Evolutionary conservation across 2,797 vertebrate genomes (phyloP), one percentile per base, ranked within the genome.

Genomic region (Sebastolobus alascanus): DNA sequence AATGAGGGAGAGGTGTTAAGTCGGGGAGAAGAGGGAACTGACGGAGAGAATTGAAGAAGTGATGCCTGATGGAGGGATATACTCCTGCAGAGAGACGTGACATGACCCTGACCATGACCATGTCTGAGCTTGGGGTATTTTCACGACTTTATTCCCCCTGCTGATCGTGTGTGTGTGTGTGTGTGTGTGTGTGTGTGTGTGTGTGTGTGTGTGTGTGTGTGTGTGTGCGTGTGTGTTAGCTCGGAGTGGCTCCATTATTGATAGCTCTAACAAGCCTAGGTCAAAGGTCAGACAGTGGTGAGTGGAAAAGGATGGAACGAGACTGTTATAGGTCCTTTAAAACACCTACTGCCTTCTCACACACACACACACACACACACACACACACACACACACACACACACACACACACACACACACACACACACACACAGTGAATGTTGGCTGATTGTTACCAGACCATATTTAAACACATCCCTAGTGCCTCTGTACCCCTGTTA

Each of bases 371-470:
- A 77, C 71, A 68, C 77, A 83, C 69, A 73, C 63, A 64, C 63
- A 77, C 64, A 33, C 73, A 72, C 43, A 60, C 68, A n/a, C 82
- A 59, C 59, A 60, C 71, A 60, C 66, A 56, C 73, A 33, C 73
- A 33, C 76, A 55, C 80, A 77, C 71, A 68, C 77, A 83, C 69
- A 73, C 63, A 77, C 65, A 33, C 73, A 72, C 43, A 60, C 68
- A 71, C 50, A 54, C 50, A 52, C 63, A 68, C 37, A 61, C 79
- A 83, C 63, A 60, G 16, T 77, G 77, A 84, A 88, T 84, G 79
- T 69, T 33, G 84, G 84, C 90, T 95, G 94, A 96, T 96, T 95
- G 94, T 93, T 96, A 90, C 92, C 95, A 96, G 95, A 94, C 92
- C 75, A 38, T 90, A 91, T 93, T 90, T 89, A 91, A 93, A 93